These are phyloP conservation scores for Ptilorrhoa leucosticta DNA, from an alignment of 2,113 vertebrate species.

Conservation along the genomic window DNA sequence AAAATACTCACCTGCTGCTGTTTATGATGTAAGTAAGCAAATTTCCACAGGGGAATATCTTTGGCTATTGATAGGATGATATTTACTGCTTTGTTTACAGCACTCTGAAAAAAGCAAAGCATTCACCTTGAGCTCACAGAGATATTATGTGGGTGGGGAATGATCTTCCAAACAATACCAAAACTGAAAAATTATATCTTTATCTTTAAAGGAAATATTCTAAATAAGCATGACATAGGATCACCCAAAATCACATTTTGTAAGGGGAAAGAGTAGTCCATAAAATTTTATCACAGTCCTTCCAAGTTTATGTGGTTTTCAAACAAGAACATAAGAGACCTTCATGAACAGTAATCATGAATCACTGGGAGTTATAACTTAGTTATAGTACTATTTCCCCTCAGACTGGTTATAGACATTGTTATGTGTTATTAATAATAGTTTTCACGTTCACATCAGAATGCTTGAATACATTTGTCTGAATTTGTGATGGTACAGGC, in stretches of 20 bases:
- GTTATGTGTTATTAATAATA: not conserved
- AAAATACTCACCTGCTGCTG: slow-evolving; percentile 69
- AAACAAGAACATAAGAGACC: not conserved
- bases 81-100: slow-evolving; percentile 75
- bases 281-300: not conserved
- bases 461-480: not conserved
- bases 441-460: not conserved
- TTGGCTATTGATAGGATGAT: slow-evolving; percentile 69
- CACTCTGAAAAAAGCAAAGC: slow-evolving; percentile 60
- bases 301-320: not conserved
- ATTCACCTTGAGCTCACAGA: not conserved
- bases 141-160: not conserved
- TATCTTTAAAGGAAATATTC: not conserved
- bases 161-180: not conserved
- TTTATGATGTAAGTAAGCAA: slow-evolving; percentile 72
- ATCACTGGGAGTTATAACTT: not conserved
- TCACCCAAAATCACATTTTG: not conserved
- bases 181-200: not conserved
- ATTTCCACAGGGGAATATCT: slow-evolving; percentile 79
- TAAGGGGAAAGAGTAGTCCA: not conserved
- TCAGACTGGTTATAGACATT: not conserved
- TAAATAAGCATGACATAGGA: not conserved
- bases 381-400: not conserved
- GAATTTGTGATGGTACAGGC: not conserved
- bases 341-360: not conserved